Evolutionary conservation across 2,113 vertebrate genomes (phyloP).

Genomic region (Chloebia gouldiae): DNA sequence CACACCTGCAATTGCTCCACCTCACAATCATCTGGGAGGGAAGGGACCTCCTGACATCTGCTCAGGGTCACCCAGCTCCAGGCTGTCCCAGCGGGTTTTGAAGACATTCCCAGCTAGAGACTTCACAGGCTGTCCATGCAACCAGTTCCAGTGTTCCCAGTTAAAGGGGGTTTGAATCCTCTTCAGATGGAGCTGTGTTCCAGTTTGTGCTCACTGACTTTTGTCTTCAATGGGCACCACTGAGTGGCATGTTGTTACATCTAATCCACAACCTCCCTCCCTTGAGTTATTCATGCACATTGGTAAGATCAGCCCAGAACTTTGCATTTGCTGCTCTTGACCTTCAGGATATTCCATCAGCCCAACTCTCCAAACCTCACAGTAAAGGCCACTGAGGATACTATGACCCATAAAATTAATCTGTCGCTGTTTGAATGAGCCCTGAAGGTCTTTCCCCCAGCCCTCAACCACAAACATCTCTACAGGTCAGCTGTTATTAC

Average conservation of each 20-base stretch:
- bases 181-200: neutral
- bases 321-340: neutral
- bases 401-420: neutral
- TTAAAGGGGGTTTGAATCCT: neutral
- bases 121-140: neutral
- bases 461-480: neutral
- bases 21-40: neutral
- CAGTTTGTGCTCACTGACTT: neutral
- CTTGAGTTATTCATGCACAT: neutral
- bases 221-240: neutral
- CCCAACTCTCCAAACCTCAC: neutral
- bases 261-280: neutral
- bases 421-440: neutral
- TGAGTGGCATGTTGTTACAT: neutral
- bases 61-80: neutral
- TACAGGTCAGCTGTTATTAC: neutral
- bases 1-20: neutral
- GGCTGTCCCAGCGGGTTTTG: no score
- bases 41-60: neutral
- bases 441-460: neutral
- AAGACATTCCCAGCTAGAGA: no score
- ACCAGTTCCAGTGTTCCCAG: neutral
- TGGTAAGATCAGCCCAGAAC: neutral
- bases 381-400: neutral
- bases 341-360: neutral